Percentiles rank a stretch among this genome's conserved stretches.
These are phyloP conservation scores for Rhodinocichla rosea DNA, from an alignment of 2,113 vertebrate species.

Conservation along the genomic window DNA sequence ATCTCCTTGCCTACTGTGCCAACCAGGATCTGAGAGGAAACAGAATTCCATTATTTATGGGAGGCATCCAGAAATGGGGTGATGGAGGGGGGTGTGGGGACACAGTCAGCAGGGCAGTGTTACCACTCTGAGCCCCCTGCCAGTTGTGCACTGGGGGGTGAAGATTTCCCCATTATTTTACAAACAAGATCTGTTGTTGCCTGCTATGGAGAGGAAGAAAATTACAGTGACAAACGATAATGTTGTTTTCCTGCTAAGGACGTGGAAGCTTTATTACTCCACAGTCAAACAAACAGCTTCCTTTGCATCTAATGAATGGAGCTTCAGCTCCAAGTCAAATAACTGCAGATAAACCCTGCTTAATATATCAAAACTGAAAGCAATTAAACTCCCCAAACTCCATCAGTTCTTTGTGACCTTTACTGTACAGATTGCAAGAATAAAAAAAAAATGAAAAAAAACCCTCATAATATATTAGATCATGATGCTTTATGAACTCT, in stretches of 20 bases:
- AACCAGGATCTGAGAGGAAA: not conserved
- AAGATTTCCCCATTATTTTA: conserved; percentile 7
- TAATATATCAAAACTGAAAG: conserved; percentile 6
- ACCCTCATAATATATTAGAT: not conserved
- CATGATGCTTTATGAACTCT: not conserved
- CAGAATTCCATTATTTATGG: not conserved
- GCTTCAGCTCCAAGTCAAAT: conserved; percentile 19
- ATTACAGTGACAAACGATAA: conserved; percentile 37
- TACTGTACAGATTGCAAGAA: not conserved
- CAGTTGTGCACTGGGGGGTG: not conserved
- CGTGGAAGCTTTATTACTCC: conserved; percentile 8
- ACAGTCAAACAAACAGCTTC: conserved; percentile 21
- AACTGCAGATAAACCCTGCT: not conserved
- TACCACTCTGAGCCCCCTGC: not conserved
- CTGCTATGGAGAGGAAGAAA: not conserved
- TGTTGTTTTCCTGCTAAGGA: conserved; percentile 24
- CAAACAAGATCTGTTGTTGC: not conserved
- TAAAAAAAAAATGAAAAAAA: not conserved
- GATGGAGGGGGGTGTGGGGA: not conserved
- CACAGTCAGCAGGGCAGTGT: not conserved
- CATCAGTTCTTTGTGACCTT: not conserved
- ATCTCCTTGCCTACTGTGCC: not conserved
- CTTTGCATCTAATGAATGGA: conserved; percentile 23
- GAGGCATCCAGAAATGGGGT: not conserved
- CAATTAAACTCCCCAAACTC: not conserved